A percentile compares a stretch with the other conserved stretches of the same genome.
These are phyloP conservation scores for Pseudococcus longispinus DNA, from an alignment of 2,888 invertebrate genomes.

Conservation along the genomic window DNA sequence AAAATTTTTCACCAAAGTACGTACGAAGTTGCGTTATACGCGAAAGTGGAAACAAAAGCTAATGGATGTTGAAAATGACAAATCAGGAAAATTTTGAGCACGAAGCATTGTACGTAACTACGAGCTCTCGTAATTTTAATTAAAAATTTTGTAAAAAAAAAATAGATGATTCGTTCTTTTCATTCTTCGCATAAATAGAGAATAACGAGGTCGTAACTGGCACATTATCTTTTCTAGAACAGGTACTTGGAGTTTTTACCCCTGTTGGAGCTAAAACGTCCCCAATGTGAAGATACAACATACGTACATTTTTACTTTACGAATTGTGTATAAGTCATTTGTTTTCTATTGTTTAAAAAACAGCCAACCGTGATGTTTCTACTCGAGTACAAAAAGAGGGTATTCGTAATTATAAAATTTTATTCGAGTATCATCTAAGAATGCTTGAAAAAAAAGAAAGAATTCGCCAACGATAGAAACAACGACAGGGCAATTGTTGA, in stretches of 20 bases:
- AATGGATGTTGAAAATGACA: not conserved
- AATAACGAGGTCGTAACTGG: slow-evolving; percentile 45
- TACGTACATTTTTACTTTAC: slow-evolving; percentile 27
- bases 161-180: slow-evolving; percentile 30
- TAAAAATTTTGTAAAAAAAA: slow-evolving; percentile 30
- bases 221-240: slow-evolving; percentile 36
- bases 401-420: slow-evolving; percentile 44
- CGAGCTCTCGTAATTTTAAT: slow-evolving; percentile 29
- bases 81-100: not conserved
- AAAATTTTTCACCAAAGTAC: not conserved
- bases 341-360: slow-evolving; percentile 43
- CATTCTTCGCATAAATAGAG: slow-evolving; percentile 40
- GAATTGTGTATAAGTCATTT: slow-evolving; percentile 36
- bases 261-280: not conserved
- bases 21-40: not conserved
- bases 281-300: slow-evolving; percentile 20
- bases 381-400: slow-evolving; percentile 30
- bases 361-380: slow-evolving; percentile 43
- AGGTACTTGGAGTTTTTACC: slow-evolving; percentile 25
- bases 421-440: slow-evolving; percentile 43
- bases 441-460: slow-evolving; percentile 33
- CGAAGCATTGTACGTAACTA: not conserved
- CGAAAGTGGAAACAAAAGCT: not conserved
- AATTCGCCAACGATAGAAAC: slow-evolving; percentile 21
- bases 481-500: slow-evolving; percentile 37